phyloP scores from a whole-genome alignment of 1,140 invertebrate species.

The Lordiphosa collinella region DNA sequence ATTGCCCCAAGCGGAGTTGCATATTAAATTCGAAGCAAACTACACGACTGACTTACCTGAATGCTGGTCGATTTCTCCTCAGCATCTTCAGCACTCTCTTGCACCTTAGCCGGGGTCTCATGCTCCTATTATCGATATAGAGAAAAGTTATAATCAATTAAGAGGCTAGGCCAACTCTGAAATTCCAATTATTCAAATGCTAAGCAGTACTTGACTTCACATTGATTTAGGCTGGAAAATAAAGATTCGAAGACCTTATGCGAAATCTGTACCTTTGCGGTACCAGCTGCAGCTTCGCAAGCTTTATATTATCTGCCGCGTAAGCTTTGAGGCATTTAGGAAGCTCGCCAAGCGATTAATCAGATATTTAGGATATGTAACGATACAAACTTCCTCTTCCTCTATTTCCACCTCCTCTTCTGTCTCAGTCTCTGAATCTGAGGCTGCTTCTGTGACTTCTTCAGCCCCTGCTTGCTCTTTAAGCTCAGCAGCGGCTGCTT shows the following conservation, averaged over 20 bases:
- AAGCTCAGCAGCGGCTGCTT: background rate
- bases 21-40: no score
- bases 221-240: no score
- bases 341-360: background rate
- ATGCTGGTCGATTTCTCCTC: background rate
- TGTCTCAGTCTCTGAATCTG: conserved; percentile 12
- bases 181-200: no score
- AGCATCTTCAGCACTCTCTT: background rate
- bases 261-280: no score
- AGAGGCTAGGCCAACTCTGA: no score
- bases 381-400: conserved; percentile 7
- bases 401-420: conserved; percentile 9
- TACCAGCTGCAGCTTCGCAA: no score
- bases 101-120: no score
- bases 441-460: background rate
- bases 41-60: conserved; percentile 5
- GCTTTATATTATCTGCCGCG: background rate
- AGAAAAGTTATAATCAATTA: no score
- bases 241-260: no score
- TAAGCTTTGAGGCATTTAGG: conserved; percentile 2
- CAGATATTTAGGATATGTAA: background rate
- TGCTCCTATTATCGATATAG: no score
- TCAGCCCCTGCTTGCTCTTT: background rate
- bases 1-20: background rate
- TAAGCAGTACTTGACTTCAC: no score